Conservation (phyloP, 2,888 invertebrate species). For the Galerucella pusilla region DNA sequence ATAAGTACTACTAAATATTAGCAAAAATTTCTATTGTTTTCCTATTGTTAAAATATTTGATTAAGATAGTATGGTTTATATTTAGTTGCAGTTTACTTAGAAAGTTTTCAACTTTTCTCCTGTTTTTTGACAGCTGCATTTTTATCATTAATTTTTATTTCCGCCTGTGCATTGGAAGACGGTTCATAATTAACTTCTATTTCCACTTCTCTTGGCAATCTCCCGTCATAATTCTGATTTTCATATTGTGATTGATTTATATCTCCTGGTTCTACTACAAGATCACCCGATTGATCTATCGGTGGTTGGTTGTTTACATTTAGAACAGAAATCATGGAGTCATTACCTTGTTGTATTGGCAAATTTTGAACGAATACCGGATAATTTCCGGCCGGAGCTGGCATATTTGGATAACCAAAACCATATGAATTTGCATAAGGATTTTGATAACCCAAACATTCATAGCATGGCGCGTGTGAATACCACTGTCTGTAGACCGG, state of each 20-base stretch:
- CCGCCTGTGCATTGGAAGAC: constrained; percentile 36
- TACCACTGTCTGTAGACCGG: constrained; percentile 56
- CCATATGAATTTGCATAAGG: constrained; percentile 26
- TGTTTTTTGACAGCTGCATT: not conserved
- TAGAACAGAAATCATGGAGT: not conserved
- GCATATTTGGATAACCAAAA: not conserved
- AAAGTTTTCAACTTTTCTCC: not conserved
- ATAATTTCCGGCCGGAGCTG: not conserved
- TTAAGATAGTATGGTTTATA: too few species aligned
- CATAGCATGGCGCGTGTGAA: constrained; percentile 47
- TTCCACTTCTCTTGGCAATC: constrained; percentile 38
- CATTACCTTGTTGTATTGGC: not conserved
- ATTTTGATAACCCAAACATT: constrained; percentile 27
- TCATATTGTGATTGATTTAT: not conserved
- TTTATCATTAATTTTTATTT: constrained; percentile 37
- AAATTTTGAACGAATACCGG: not conserved
- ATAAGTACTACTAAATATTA: too few species aligned
- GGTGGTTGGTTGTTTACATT: not conserved
- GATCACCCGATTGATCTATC: not conserved
- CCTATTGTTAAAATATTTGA: too few species aligned
- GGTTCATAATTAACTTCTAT: constrained; percentile 43
- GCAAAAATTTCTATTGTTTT: too few species aligned
- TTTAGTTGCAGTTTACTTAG: too few species aligned
- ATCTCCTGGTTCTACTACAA: constrained; percentile 2
- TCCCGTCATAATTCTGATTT: constrained; percentile 3